Evolutionary conservation across 2,888 invertebrate species (phyloP), one percentile per base, ranked within the genome.

Genomic region (Deilephila porcellus): DNA sequence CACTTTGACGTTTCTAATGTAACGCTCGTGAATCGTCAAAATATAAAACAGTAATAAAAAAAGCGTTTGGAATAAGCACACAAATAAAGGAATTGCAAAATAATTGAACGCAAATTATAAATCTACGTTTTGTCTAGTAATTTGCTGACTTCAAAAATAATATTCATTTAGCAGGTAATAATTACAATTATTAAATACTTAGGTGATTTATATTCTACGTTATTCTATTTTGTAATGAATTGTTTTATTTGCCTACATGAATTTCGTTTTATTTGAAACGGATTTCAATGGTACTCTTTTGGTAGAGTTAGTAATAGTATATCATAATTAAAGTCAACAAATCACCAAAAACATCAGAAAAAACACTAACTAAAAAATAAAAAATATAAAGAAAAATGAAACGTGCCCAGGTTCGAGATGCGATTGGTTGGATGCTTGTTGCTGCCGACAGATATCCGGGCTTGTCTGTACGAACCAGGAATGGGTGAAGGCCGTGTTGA

Each of bases 341-440:
- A 74, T 79, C 78, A 84, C 79, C 79, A 83, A 81, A 82, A 75
- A 73, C 75, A 73, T 62, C 63, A 80, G 71, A 81, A 76, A 82
- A 86, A 86, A 77, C 78, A 84, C 81, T 85, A 87, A 87, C 81
- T 87, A 82, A 87, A 90, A 92, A 93, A 90, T 89, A 90, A 93
- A 91, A 93, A 93, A 91, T 90, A 90, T 91, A 93, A 90, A 90
- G 87, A 90, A 93, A 93, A 94, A 96, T 95, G 95, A 94, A 96
- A 97, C 97, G 97, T 97, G 97, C 98, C 98, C 98, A 96, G 98
- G 97, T 96, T 98, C 98, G 96, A 98, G 97, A 96, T 97, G 97
- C 96, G 97, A 96, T 93, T 95, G 95, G 93, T 95, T 95, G 92
- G 96, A 95, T 95, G 95, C 96, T 96, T 95, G 95, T 95, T 97